A percentile compares a stretch with the other conserved stretches of the same genome.
These are phyloP conservation scores for Halcyon smyrnensis DNA, from an alignment of 2,797 vertebrate species.

Conservation along the genomic window DNA sequence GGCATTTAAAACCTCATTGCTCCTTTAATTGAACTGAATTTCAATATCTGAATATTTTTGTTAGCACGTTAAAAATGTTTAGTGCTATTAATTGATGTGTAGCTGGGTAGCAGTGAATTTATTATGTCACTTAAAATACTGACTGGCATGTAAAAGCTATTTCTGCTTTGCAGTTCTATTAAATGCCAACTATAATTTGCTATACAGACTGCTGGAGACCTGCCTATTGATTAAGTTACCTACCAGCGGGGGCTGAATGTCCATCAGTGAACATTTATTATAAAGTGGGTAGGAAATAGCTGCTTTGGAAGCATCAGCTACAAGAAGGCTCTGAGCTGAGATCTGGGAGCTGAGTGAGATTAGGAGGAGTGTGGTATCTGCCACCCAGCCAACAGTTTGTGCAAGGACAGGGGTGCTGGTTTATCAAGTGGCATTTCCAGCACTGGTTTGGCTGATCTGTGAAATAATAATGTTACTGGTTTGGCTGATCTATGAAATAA, in stretches of 20 bases:
- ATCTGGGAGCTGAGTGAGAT: neutral
- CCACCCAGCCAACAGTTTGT: neutral
- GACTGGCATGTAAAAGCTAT: slow-evolving; percentile 59
- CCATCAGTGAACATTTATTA: slow-evolving; percentile 18
- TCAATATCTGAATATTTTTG: slow-evolving; percentile 64
- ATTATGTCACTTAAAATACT: slow-evolving; percentile 73
- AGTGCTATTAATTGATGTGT: slow-evolving; percentile 74
- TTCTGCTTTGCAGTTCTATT: slow-evolving; percentile 63
- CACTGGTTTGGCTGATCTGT: neutral
- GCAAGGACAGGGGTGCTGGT: neutral
- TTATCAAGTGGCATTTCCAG: neutral
- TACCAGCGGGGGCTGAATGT: neutral
- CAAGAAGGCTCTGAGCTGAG: neutral
- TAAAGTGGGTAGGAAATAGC: neutral
- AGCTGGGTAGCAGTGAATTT: slow-evolving; percentile 71
- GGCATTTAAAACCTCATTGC: slow-evolving; percentile 49
- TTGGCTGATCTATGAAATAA: neutral
- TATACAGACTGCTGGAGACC: slow-evolving; percentile 1
- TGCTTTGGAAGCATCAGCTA: neutral
- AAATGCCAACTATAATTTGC: slow-evolving; percentile 72
- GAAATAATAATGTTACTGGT: neutral
- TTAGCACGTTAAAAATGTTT: slow-evolving; percentile 73
- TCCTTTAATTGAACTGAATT: slow-evolving; percentile 67
- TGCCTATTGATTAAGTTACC: slow-evolving; percentile 47
- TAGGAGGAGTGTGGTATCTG: too few species aligned